Conservation (phyloP, 2,797 vertebrate species). For the Sebastes itinus region DNA sequence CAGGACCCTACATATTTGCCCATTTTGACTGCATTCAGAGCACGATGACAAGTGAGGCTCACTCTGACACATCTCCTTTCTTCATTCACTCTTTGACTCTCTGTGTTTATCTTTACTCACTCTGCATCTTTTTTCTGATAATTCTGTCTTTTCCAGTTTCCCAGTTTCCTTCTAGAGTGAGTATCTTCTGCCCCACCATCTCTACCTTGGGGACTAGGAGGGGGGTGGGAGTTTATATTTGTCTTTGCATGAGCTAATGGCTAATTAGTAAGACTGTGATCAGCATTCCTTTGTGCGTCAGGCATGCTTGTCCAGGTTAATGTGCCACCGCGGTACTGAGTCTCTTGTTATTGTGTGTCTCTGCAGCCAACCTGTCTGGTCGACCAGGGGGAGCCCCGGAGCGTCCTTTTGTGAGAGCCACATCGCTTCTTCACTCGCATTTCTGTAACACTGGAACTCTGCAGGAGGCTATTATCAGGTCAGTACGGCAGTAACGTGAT, state of each 20-base stretch:
- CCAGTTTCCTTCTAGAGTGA: slow-evolving; percentile 29
- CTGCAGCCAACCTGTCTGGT: slow-evolving; percentile 89
- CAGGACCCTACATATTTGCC: slow-evolving; percentile 84
- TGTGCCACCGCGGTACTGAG: slow-evolving; percentile 31
- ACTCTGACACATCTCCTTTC: not conserved
- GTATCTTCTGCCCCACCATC: not conserved
- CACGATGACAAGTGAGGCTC: slow-evolving; percentile 84
- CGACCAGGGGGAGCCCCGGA: slow-evolving; percentile 78
- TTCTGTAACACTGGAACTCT: slow-evolving; percentile 85
- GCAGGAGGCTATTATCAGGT: slow-evolving; percentile 93
- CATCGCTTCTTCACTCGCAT: slow-evolving; percentile 89
- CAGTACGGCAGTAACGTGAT: slow-evolving; percentile 58
- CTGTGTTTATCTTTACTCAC: not conserved
- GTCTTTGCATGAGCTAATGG: slow-evolving; percentile 50
- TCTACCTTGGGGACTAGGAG: not conserved
- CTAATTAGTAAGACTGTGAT: slow-evolving; percentile 55
- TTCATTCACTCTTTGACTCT: not conserved
- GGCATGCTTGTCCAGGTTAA: slow-evolving; percentile 50
- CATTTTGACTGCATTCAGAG: slow-evolving; percentile 92
- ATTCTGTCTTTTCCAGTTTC: slow-evolving; percentile 31
- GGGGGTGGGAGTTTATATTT: slow-evolving; percentile 19
- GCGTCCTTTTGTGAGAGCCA: slow-evolving; percentile 87
- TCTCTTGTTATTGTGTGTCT: slow-evolving; percentile 66
- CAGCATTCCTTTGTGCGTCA: slow-evolving; percentile 56
- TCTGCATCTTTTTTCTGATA: not conserved